These are phyloP conservation scores for Albula glossodonta DNA, from an alignment of 2,113 vertebrate genomes.

Conservation along the genomic window DNA sequence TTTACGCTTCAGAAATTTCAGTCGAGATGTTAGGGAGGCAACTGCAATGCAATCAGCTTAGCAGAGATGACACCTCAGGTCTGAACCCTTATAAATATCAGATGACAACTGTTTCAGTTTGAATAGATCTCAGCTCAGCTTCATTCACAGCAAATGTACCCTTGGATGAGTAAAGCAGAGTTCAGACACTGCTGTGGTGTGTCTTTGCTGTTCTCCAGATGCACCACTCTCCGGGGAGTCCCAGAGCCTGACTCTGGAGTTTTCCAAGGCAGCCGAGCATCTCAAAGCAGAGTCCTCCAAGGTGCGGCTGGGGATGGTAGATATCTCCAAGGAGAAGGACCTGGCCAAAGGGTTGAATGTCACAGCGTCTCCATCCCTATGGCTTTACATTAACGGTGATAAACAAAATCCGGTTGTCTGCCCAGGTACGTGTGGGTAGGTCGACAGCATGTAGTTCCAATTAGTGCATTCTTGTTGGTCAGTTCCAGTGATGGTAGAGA, in stretches of 20 bases:
- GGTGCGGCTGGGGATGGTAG: slow-evolving; percentile 76
- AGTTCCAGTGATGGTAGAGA: neutral
- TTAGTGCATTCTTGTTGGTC: neutral
- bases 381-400: slow-evolving; percentile 81
- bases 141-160: no score
- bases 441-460: neutral
- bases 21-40: neutral
- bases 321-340: slow-evolving; percentile 75
- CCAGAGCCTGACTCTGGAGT: slow-evolving; percentile 68
- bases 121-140: no score
- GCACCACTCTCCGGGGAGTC: slow-evolving; percentile 70
- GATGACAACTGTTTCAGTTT: no score
- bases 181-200: neutral
- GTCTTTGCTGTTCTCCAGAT: slow-evolving; percentile 64
- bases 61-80: no score
- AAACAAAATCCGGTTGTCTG: slow-evolving; percentile 75
- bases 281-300: slow-evolving; percentile 73
- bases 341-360: slow-evolving; percentile 76
- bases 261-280: slow-evolving; percentile 73
- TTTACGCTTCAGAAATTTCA: neutral
- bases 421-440: slow-evolving; percentile 70
- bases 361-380: slow-evolving; percentile 66
- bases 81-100: no score
- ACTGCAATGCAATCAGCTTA: neutral
- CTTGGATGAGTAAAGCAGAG: no score